Base-by-base conservation (phyloP, 1,140 invertebrate species). In the Drosophila miranda region DNA sequence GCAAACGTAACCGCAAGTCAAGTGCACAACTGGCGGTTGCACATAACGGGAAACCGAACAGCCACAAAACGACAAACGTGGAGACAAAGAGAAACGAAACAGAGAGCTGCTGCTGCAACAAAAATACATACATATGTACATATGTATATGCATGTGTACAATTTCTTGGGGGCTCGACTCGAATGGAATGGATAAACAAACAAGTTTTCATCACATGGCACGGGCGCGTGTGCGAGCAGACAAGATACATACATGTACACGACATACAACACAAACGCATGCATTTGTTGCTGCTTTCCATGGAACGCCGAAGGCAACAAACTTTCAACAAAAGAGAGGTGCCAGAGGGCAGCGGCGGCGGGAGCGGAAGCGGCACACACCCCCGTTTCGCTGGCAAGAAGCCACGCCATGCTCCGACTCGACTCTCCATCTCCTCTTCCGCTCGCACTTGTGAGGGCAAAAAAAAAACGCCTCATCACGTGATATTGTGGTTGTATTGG, bases 141-240 rank as follows among this genome's bases (percentile, higher is more conserved):
- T 23, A 23, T 4, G 3, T 23, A 23, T 5, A 23, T 4, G 5
- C 23, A 52, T 48, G 19, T 19, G 19, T 19, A 48, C 34, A 38
- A 13, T 71, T 54, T 71, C 38, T 67, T 70, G 69, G 69, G 67
- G 69, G 69, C 69, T 72, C 69, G 68, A 72, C 69, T 72, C 61
- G 14, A 48, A 45, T 71, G 69, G 67, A 72, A 51, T 72, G 67
- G 57, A 72, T 50, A 61, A 50, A 50, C 30, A 72, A 72, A 72
- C 69, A 71, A 71, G 69, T 72, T 72, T 9, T 50, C 14, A 14
- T 19, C 19, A 46, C 34, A 26, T 13, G 34, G 11, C 34, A 13
- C 11, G 34, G 11, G 34, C 1, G 16, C 16, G 16, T 16, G 16
- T 13, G 34, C 34, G 34, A 38, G 34, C 34, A 11, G 34, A 38